Evolutionary conservation across 2,797 vertebrate genomes (phyloP), one percentile per base, ranked within the genome.

Genomic region (Micromesistius poutassou): DNA sequence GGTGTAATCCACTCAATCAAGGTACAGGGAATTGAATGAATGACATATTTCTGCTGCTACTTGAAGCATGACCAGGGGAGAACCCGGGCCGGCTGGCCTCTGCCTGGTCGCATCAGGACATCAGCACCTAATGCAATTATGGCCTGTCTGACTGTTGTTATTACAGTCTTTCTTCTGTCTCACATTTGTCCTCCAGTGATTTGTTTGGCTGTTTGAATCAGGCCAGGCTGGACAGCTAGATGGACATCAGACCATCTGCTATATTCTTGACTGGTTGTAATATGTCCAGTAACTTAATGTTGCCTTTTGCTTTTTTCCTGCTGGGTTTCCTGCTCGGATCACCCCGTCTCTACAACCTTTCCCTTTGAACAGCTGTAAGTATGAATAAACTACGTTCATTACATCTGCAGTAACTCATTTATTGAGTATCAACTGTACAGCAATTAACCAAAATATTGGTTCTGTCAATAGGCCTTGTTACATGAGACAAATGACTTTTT

Each of bases 331-430:
- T 91, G 33, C 30, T 42, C 7, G 66, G 36, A 28, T 75, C 66
- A 68, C 5, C 5, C 38, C 46, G 5, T 75, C 31, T 70, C 16
- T 72, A 74, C 36, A 74, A 36, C 74, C 74, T 76, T 22, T 4
- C 76, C 79, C 78, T 79, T 82, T 94, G 95, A 95, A 93, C 94
- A 96, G 95, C 95, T 92, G 95, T 96, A 93, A 96, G 95, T 96
- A 94, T 77, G n/a, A 22, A 13, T 33, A 68, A 28, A 68, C 62
- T 10, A 68, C 62, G 2, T 33, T n/a, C 30, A 62, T 36, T 31
- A 30, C 75, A 71, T 46, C 9, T 31, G 13, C 22, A 38, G 35
- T 19, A 16, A 6, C 55, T 35, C 33, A 31, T 33, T 19, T 68
- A 28, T 68, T 62, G 22, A 62, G 16, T 28, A 28, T 9, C 62